These are phyloP conservation scores for Notocelia uddmanniana DNA, from an alignment of 2,888 invertebrate species.

Conservation along the genomic window DNA sequence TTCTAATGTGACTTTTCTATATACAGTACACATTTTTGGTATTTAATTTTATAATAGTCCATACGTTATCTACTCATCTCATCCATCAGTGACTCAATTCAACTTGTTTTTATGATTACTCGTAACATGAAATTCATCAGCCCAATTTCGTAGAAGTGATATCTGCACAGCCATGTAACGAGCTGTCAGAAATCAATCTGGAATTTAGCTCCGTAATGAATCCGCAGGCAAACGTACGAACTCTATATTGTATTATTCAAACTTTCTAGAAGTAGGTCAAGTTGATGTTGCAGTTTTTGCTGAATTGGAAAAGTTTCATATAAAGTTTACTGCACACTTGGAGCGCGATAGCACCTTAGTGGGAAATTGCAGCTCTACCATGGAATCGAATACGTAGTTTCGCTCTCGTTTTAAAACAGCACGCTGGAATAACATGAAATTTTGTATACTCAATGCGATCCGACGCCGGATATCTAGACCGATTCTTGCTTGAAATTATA, in stretches of 20 bases:
- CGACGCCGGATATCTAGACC: too few species aligned
- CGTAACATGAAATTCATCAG: too few species aligned
- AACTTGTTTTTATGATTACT: background rate
- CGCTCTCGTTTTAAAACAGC: too few species aligned
- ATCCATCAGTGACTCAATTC: background rate
- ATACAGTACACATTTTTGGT: background rate
- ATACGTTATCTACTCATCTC: background rate
- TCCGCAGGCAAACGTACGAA: background rate
- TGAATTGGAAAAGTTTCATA: slow-evolving; percentile 41
- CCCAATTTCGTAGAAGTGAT: background rate
- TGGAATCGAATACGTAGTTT: too few species aligned
- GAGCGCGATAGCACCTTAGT: slow-evolving; percentile 6
- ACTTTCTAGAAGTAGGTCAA: slow-evolving; percentile 13
- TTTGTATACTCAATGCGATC: too few species aligned
- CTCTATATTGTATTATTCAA: slow-evolving; percentile 24
- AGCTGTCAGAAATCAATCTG: background rate
- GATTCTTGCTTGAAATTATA: too few species aligned
- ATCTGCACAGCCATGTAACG: background rate
- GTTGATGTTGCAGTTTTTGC: slow-evolving; percentile 39
- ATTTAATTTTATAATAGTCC: background rate
- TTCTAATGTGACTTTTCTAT: background rate
- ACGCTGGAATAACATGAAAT: too few species aligned
- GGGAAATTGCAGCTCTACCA: background rate
- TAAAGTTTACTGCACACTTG: slow-evolving; percentile 27
- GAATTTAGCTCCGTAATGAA: background rate